phyloP scores from a whole-genome alignment of 2,888 invertebrate species.

The Dysmachus trigonus region DNA sequence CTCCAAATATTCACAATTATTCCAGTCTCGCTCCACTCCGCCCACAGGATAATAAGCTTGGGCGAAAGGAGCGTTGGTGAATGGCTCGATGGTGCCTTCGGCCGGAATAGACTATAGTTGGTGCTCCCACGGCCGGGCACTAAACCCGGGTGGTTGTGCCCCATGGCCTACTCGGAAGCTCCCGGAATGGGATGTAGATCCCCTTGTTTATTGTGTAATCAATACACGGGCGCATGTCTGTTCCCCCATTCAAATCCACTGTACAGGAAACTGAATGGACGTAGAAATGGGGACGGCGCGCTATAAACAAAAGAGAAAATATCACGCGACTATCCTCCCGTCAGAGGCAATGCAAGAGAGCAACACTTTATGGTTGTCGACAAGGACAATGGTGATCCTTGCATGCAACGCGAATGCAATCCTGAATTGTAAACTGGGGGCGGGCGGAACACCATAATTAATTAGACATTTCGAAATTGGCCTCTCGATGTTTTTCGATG shows the following conservation, averaged over 20 bases:
- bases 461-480: background rate
- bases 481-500: background rate
- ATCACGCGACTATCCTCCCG: constrained; percentile 11
- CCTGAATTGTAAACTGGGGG: background rate
- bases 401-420: background rate
- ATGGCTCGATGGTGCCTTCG: background rate
- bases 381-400: background rate
- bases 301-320: constrained; percentile 6
- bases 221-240: constrained; percentile 29
- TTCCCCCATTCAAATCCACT: background rate
- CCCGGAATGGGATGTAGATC: background rate
- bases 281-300: constrained; percentile 5
- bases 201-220: background rate
- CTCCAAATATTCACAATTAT: background rate
- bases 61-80: background rate
- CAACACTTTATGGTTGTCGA: background rate
- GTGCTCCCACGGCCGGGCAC: background rate
- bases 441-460: background rate
- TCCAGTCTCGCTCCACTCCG: background rate
- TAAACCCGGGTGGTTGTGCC: background rate
- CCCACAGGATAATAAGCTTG: background rate
- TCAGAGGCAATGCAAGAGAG: background rate
- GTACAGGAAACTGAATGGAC: constrained; percentile 14
- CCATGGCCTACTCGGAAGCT: background rate
- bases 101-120: background rate